Evolutionary conservation across 2,888 invertebrate genomes (phyloP).

Genomic region (Xanthia icteritia): DNA sequence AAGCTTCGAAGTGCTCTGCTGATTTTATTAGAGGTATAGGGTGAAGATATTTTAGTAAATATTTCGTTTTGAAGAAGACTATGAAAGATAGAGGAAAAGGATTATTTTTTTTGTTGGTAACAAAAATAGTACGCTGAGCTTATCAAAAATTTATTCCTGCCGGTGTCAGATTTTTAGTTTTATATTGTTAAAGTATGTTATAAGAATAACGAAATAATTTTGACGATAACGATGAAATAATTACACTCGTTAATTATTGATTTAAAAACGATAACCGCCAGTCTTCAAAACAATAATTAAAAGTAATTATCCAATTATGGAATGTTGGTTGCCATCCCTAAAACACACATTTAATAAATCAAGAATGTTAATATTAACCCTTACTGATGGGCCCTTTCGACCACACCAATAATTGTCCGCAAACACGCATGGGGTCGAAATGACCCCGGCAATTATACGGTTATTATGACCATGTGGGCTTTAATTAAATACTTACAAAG

Average conservation of each 20-base stretch:
- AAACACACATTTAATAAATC: constrained; percentile 51
- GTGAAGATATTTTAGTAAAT: constrained; percentile 34
- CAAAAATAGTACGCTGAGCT: too few relatives aligned
- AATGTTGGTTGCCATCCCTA: constrained; percentile 26
- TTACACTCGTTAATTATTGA: constrained; percentile 7
- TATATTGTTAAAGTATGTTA: neutral
- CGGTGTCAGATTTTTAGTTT: neutral
- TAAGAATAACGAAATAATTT: constrained; percentile 9
- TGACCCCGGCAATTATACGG: constrained; percentile 57
- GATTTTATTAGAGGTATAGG: constrained; percentile 39
- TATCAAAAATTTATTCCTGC: neutral
- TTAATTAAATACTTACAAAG: constrained; percentile 55
- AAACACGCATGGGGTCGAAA: constrained; percentile 56
- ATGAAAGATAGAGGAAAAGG: neutral
- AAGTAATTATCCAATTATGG: constrained; percentile 31
- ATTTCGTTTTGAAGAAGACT: constrained; percentile 6
- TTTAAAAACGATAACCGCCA: constrained; percentile 29
- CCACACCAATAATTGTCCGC: constrained; percentile 54
- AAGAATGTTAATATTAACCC: constrained; percentile 54
- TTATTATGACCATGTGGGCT: constrained; percentile 62
- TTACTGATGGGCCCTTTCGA: constrained; percentile 43
- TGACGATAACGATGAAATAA: neutral
- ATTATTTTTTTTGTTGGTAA: too few relatives aligned
- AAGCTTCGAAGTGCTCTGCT: constrained; percentile 47
- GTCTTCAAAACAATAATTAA: constrained; percentile 36